These are phyloP conservation scores for Anhinga anhinga DNA, from an alignment of 2,113 vertebrate species.

Conservation along the genomic window DNA sequence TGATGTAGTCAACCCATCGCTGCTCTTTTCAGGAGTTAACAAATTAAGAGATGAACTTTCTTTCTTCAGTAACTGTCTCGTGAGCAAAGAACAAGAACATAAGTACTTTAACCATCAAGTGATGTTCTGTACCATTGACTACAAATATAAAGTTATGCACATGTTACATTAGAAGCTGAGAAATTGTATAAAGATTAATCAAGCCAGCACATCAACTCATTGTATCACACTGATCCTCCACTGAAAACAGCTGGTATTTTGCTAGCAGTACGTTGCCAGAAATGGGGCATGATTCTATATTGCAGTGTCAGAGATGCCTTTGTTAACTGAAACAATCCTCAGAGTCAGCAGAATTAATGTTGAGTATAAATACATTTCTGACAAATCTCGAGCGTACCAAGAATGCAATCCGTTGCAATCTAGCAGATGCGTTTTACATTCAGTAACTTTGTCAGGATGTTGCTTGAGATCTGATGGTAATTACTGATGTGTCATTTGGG, in stretches of 20 bases:
- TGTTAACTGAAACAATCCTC: constrained; percentile 36
- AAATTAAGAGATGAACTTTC: background rate
- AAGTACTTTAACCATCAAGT: background rate
- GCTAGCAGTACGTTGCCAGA: constrained; percentile 30
- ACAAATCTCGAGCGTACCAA: constrained; percentile 15
- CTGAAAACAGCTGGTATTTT: constrained; percentile 62
- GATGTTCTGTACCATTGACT: background rate
- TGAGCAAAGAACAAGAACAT: background rate
- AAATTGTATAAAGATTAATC: constrained; percentile 51
- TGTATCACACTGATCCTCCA: constrained; percentile 35
- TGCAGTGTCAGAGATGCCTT: constrained; percentile 56
- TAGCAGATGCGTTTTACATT: constrained; percentile 34
- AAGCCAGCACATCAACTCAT: constrained; percentile 16
- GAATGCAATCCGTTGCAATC: constrained; percentile 35
- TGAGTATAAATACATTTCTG: constrained; percentile 56
- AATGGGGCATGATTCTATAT: constrained; percentile 33
- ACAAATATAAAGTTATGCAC: background rate
- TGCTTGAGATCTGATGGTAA: constrained; percentile 39
- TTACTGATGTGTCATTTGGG: constrained; percentile 47
- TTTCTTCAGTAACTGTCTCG: background rate
- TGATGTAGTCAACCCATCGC: background rate
- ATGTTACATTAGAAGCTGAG: background rate
- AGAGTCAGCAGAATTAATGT: constrained; percentile 52
- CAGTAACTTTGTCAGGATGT: constrained; percentile 33
- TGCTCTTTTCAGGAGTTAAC: background rate